Evolutionary conservation across 2,888 invertebrate genomes (phyloP).

Genomic region (Muscina levida): DNA sequence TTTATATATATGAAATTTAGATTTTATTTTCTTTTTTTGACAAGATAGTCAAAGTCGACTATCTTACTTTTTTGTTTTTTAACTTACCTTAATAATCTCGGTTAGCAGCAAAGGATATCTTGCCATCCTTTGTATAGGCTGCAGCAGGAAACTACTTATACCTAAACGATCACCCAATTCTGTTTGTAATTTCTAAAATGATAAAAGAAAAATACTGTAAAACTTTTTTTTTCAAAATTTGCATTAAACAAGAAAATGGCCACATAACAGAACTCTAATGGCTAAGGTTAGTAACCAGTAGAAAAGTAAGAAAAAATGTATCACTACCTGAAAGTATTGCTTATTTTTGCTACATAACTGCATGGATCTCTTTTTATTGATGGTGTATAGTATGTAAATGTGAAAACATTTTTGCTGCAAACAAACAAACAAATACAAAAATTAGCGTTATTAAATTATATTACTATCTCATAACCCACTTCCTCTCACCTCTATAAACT

Average conservation of each 20-base stretch:
- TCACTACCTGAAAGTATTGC: slow-evolving; percentile 77
- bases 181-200: slow-evolving; percentile 72
- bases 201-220: neutral
- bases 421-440: slow-evolving; percentile 5
- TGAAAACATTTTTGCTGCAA: slow-evolving; percentile 77
- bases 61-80: no score
- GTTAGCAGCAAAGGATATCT: slow-evolving; percentile 76
- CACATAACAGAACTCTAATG: no score
- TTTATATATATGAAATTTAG: no score
- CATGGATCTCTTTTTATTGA: slow-evolving; percentile 78
- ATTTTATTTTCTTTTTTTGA: no score
- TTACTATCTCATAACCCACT: no score
- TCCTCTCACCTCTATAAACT: slow-evolving; percentile 74
- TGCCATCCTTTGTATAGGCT: slow-evolving; percentile 78
- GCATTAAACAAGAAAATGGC: no score
- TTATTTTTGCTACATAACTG: slow-evolving; percentile 76
- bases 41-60: no score
- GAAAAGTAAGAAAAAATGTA: no score
- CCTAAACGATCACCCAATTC: slow-evolving; percentile 77
- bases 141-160: slow-evolving; percentile 77
- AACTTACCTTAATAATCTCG: slow-evolving; percentile 75
- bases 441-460: no score
- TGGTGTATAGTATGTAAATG: slow-evolving; percentile 77
- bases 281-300: no score
- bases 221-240: neutral